Conservation (phyloP, 2,113 vertebrate genomes). For the Pycnonotus jocosus region DNA sequence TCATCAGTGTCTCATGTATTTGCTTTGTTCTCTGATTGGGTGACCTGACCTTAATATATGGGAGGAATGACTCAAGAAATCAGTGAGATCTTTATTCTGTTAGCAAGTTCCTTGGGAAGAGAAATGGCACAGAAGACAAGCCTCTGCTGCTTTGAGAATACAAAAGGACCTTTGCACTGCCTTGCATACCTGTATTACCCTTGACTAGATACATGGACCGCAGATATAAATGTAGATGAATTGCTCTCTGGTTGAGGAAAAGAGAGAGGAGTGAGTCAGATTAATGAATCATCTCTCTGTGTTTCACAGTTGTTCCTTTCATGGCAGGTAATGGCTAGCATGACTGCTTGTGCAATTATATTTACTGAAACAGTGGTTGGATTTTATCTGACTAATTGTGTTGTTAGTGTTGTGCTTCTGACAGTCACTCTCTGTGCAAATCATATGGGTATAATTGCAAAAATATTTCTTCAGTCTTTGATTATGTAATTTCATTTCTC, state of each 20-base stretch:
- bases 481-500: not conserved
- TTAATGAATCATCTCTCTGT: not conserved
- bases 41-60: not conserved
- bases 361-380: not conserved
- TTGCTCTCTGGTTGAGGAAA: not conserved
- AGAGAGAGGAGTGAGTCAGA: not conserved
- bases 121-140: not conserved
- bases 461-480: not conserved
- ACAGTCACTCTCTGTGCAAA: not conserved
- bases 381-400: not conserved
- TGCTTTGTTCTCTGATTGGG: not conserved
- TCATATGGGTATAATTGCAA: not conserved
- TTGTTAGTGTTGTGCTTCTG: not conserved
- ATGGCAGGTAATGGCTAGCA: not conserved
- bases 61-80: not conserved
- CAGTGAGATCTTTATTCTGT: not conserved
- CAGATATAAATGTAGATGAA: not conserved
- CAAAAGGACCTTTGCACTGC: not conserved
- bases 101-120: not conserved
- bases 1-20: not conserved
- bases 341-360: not conserved
- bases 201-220: not conserved
- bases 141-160: not conserved
- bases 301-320: not conserved
- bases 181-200: not conserved